A percentile compares a stretch with the other conserved stretches of the same genome.
These are phyloP conservation scores for Macquaria australasica DNA, from an alignment of 2,113 vertebrate species.

Conservation along the genomic window DNA sequence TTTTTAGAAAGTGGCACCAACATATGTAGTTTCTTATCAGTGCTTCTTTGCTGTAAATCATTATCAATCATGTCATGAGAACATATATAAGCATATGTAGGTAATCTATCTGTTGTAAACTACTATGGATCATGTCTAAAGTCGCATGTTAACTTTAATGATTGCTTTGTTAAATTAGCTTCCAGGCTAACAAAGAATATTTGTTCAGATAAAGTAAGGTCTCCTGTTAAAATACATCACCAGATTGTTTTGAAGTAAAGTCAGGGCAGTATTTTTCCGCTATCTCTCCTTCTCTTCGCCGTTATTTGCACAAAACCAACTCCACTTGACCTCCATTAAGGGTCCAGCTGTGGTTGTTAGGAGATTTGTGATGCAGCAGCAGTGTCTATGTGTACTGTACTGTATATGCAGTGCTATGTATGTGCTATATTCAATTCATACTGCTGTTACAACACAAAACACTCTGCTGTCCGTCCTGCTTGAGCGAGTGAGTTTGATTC, in stretches of 20 bases:
- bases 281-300: neutral
- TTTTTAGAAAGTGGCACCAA: neutral
- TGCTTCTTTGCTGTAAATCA: neutral
- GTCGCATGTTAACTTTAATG: neutral
- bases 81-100: neutral
- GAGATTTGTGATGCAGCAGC: conserved; percentile 29
- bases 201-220: neutral
- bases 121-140: too few relatives aligned
- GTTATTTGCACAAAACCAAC: conserved; percentile 25
- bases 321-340: conserved; percentile 55
- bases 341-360: neutral
- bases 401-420: neutral
- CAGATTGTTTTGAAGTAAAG: conserved; percentile 3
- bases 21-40: neutral
- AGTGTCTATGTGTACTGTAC: neutral
- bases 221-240: neutral
- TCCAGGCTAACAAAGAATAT: neutral
- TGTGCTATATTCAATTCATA: neutral
- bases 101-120: neutral
- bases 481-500: conserved; percentile 12
- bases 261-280: neutral
- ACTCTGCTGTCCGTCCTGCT: neutral
- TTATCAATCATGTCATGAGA: neutral
- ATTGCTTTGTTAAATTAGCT: neutral
- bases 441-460: neutral